Conservation (phyloP, 2,888 invertebrate genomes). For the Trichopria drosophilae region DNA sequence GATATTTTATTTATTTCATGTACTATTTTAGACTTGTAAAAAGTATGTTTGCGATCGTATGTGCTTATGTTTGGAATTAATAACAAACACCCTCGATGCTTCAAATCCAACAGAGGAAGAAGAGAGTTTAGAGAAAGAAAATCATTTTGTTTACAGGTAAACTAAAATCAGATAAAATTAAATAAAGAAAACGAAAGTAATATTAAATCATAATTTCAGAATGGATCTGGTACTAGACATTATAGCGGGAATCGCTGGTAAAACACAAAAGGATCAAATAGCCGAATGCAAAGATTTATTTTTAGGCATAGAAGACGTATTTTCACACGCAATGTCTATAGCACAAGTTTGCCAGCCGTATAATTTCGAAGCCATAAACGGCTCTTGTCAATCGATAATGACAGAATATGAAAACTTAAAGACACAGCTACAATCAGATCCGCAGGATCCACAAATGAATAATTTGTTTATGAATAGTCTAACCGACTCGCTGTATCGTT, state of each 20-base stretch:
- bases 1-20: conserved; percentile 10
- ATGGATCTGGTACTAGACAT: conserved; percentile 54
- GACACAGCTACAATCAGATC: conserved; percentile 45
- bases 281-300: conserved; percentile 47
- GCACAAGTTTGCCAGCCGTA: conserved; percentile 56
- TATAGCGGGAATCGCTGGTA: conserved; percentile 46
- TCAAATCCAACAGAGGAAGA: conserved; percentile 44
- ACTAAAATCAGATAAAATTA: conserved; percentile 9
- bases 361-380: conserved; percentile 56
- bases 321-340: conserved; percentile 57
- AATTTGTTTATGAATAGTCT: conserved; percentile 66
- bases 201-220: conserved; percentile 33
- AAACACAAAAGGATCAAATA: conserved; percentile 41
- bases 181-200: conserved; percentile 1
- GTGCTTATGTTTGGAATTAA: conserved; percentile 50
- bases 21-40: conserved; percentile 45
- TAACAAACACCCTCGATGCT: conserved; percentile 46
- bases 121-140: conserved; percentile 46
- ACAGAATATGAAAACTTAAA: conserved; percentile 54
- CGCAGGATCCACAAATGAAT: conserved; percentile 60
- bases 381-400: conserved; percentile 56
- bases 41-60: conserved; percentile 53
- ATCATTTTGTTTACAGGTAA: conserved; percentile 54
- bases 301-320: conserved; percentile 54
- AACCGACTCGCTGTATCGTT: conserved; percentile 65